Base-by-base conservation (phyloP, 2,113 vertebrate genomes). In the Callorhinus ursinus region DNA sequence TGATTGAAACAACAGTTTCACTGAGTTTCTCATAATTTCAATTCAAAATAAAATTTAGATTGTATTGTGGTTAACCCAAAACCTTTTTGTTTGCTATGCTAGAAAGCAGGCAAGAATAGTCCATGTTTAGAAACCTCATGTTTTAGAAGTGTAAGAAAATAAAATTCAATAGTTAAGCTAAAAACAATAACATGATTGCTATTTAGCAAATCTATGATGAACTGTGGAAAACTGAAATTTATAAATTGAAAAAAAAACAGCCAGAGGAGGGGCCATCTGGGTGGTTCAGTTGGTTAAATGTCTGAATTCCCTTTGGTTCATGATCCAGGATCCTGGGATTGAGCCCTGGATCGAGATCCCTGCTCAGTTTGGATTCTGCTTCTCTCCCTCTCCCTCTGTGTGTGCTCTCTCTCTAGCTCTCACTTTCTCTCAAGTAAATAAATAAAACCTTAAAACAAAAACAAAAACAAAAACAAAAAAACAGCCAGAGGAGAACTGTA, bases 21-120 rank as follows among this genome's bases (percentile, higher is more conserved):
- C 63, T 96, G 24, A 46, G 71, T 95, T 59, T 46, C 46, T 95
- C 95, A 93, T 59, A 61, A 21, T 21, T 80, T 90, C 4, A 89
- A 98, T 97, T 98, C 94, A 96, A 96, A 96, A 79, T 0, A 0
- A 79, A 63, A 87, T 59, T 88, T 42, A 89, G 96, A 93, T 88
- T 77, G 39, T 12, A 2, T 9, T 65, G 28, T 89, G n/a, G 90
- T 88, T 97, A 98, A 31, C 63, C 49, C 39, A 95, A 87, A 96
- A 82, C 14, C 46, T 96, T 42, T 8, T 92, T 82, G n/a, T 3
- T 24, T 97, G 95, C 92, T 90, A 31, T 95, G 53, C 3, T 82
- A 76, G 93, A 4, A 94, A 97, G 91, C 76, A 96, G 92, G 93
- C 84, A 79, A 96, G 31, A 5, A 51, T 76, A 63, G 89, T 28